Base-by-base conservation (phyloP, 1,140 invertebrate species). In the Papilio aristodemus region DNA sequence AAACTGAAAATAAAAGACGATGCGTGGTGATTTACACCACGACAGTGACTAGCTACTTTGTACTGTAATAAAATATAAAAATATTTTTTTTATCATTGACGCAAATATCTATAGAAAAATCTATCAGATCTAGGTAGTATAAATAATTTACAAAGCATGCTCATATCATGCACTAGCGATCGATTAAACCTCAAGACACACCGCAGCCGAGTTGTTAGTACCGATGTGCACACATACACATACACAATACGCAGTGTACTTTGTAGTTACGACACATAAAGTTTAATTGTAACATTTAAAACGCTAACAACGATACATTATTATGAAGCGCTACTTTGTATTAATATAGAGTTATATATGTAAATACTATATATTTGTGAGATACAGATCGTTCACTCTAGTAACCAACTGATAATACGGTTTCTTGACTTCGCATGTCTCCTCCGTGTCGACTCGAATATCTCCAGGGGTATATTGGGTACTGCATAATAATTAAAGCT, bases 401-500 rank as follows among this genome's bases (percentile, higher is more conserved):
- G 89, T 72, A 92, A 91, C 91, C 91, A 92, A 91, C 91, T 92
- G 83, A 92, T 92, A 73, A 92, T 92, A 84, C 89, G 89, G 80
- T 91, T 89, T 85, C 91, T 92, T 87, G 91, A 91, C 79, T 92
- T 92, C 75, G 84, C 89, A 77, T 92, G 90, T 83, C 88, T 89
- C 81, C 90, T 90, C 83, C 90, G 81, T 82, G 90, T 89, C 63
- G 91, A 91, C 90, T 92, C 90, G 88, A 91, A 87, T 87, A 92
- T 85, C 88, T 92, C 91, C 91, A 92, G 89, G 74, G 91, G 91
- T 78, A 92, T 92, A 92, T 92, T 92, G 87, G 90, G 91, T 92
- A 92, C 91, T 92, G 89, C 76, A 84, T 87, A 87, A 90, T 87
- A 89, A 91, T 88, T 86, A 88, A 88, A 87, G 79, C 79, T 80